phyloP scores from a whole-genome alignment of 2,113 vertebrate species.

The Callaeas wilsoni region DNA sequence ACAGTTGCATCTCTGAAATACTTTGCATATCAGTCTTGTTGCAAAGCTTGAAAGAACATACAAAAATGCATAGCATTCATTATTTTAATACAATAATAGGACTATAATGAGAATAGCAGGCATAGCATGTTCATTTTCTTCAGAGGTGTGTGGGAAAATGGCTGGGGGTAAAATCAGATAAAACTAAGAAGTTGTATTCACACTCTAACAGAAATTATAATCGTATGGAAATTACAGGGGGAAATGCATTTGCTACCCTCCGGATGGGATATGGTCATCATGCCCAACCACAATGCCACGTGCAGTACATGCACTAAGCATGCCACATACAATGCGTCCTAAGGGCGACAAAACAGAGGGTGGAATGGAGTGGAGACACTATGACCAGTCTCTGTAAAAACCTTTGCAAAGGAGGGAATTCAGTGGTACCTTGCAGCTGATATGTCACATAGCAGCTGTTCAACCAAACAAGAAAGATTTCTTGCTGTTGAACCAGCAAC shows the following conservation, averaged over 20 bases:
- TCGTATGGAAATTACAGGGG: background rate
- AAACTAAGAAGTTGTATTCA: background rate
- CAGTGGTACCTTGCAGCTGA: background rate
- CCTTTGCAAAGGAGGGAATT: background rate
- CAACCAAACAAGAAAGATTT: background rate
- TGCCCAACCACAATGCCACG: background rate
- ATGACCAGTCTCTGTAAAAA: background rate
- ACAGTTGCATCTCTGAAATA: background rate
- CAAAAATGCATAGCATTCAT: background rate
- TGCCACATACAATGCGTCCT: background rate
- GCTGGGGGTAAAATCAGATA: background rate
- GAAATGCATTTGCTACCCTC: background rate
- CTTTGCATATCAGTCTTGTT: background rate
- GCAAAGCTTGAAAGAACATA: slow-evolving; percentile 26
- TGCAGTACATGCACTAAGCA: no score
- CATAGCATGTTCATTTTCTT: background rate
- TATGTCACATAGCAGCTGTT: background rate
- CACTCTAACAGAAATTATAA: background rate
- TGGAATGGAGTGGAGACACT: accelerated
- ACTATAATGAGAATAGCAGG: slow-evolving; percentile 16
- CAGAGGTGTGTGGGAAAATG: background rate
- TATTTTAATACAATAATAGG: slow-evolving; percentile 37
- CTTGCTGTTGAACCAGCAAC: background rate
- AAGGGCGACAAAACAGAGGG: background rate
- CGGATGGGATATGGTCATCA: background rate